phyloP scores from a whole-genome alignment of 2,113 vertebrate genomes.

The Semicossyphus pulcher region DNA sequence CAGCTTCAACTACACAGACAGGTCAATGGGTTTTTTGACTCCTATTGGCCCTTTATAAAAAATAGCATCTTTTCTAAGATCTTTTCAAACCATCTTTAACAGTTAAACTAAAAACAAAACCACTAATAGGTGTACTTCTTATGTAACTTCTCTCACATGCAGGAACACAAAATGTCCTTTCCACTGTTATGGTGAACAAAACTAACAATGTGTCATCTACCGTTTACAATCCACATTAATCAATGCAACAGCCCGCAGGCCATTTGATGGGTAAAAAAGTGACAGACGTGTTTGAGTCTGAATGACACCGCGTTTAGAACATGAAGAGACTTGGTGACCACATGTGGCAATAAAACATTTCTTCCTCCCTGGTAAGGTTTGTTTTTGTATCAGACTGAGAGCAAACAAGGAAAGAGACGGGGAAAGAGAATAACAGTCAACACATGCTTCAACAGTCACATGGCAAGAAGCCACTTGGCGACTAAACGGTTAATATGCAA shows the following conservation, averaged over 20 bases:
- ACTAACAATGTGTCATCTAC: not conserved
- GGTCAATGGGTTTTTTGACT: not conserved
- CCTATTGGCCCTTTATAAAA: too few species aligned
- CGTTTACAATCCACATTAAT: not conserved
- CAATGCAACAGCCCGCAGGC: too few species aligned
- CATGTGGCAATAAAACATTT: not conserved
- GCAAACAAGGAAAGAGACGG: not conserved
- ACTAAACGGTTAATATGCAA: constrained; percentile 87
- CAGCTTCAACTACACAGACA: not conserved
- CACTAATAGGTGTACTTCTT: not conserved
- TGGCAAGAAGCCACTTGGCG: constrained; percentile 72
- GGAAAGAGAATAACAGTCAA: constrained; percentile 2
- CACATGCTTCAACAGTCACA: constrained; percentile 72
- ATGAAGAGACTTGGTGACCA: not conserved
- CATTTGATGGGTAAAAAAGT: not conserved
- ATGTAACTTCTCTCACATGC: not conserved
- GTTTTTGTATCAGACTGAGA: not conserved
- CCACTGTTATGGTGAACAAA: not conserved
- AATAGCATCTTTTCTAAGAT: too few species aligned
- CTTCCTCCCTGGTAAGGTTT: not conserved
- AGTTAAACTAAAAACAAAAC: constrained; percentile 1
- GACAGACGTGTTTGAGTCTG: not conserved
- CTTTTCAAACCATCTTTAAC: not conserved
- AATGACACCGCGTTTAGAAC: not conserved
- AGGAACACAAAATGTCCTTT: not conserved